Evolutionary conservation across 2,797 vertebrate genomes (phyloP).

Genomic region (Mustela erminea): DNA sequence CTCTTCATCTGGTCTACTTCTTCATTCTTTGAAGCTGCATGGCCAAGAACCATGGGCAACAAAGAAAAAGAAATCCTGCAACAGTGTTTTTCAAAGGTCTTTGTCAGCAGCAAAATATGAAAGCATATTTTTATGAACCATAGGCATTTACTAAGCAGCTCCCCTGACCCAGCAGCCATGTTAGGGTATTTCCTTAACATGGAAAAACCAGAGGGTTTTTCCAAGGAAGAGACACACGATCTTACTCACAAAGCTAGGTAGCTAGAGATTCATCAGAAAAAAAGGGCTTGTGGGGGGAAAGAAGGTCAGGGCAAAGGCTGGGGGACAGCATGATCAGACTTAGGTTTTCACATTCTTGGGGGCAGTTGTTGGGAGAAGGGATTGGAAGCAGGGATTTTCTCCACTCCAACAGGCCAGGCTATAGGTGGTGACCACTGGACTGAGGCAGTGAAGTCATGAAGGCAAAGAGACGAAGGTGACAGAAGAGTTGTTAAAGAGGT

Average conservation of each 20-base stretch:
- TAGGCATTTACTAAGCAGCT: not conserved
- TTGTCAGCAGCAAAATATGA: not conserved
- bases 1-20: not conserved
- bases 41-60: not conserved
- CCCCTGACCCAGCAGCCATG: not conserved
- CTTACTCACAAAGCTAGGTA: not conserved
- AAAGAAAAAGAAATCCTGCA: not conserved
- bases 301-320: not conserved
- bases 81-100: not conserved
- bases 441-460: not conserved
- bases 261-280: not conserved
- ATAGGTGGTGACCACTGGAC: not conserved
- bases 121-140: not conserved
- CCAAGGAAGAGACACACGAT: not conserved
- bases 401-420: not conserved
- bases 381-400: not conserved
- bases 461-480: not conserved
- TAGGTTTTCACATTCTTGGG: not conserved
- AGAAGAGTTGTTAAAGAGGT: not conserved
- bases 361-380: not conserved
- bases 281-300: not conserved
- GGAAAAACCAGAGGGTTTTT: not conserved
- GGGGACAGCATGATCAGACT: not conserved
- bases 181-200: not conserved
- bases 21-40: not conserved